A percentile compares a stretch with the other conserved stretches of the same genome.
phyloP scores from a whole-genome alignment of 2,888 invertebrate species.

The Eristalis pertinax region DNA sequence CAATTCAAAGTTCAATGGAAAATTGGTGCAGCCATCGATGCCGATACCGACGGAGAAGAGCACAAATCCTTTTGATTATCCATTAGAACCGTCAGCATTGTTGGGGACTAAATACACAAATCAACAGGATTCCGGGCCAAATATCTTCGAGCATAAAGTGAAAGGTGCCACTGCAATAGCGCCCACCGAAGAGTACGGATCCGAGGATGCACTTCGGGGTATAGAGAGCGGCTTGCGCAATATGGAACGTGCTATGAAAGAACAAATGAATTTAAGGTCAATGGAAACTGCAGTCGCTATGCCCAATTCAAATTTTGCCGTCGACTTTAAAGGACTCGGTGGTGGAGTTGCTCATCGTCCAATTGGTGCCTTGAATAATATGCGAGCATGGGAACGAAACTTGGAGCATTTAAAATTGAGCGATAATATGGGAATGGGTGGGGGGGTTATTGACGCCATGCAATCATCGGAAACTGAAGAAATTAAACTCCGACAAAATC shows the following conservation, averaged over 20 bases:
- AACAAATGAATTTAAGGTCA: slow-evolving; percentile 80
- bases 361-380: slow-evolving; percentile 32
- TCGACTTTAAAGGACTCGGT: slow-evolving; percentile 43
- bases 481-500: slow-evolving; percentile 74
- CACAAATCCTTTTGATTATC: slow-evolving; percentile 78
- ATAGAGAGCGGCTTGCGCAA: slow-evolving; percentile 81
- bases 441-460: slow-evolving; percentile 65
- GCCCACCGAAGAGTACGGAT: slow-evolving; percentile 81
- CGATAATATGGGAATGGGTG: slow-evolving; percentile 24
- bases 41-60: slow-evolving; percentile 77
- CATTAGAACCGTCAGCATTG: slow-evolving; percentile 27
- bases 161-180: slow-evolving; percentile 73
- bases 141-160: slow-evolving; percentile 43
- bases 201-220: slow-evolving; percentile 81
- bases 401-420: slow-evolving; percentile 74
- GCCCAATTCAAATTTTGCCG: slow-evolving; percentile 70
- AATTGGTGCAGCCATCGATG: slow-evolving; percentile 73
- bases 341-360: slow-evolving; percentile 72
- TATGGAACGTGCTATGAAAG: slow-evolving; percentile 82
- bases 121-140: slow-evolving; percentile 23
- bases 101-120: slow-evolving; percentile 26
- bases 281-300: slow-evolving; percentile 77
- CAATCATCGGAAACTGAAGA: slow-evolving; percentile 72
- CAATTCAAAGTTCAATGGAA: slow-evolving; percentile 78
- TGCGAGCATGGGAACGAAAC: slow-evolving; percentile 77